These are phyloP conservation scores for rabbit (Oryctolagus cuniculus) DNA, from an alignment of 2,113 vertebrate genomes.

Conservation along the genomic window mOryCun1.1 NC_091439.1:21964501-21965000, in stretches of 20 bases:
- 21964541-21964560: background rate
- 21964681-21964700: background rate
- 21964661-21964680: background rate
- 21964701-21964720: background rate
- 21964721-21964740: background rate
- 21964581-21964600: background rate
- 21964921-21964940: background rate
- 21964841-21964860: background rate
- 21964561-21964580: background rate
- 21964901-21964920: background rate
- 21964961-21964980: background rate
- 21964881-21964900: background rate
- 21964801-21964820: accelerated
- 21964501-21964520: accelerated
- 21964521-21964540: background rate
- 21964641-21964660: background rate
- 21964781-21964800: background rate
- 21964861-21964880: background rate
- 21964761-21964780: background rate
- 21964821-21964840: background rate
- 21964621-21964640: background rate
- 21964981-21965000: background rate
- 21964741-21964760: background rate
- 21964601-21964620: too few species aligned
- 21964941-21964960: background rate